Conservation (phyloP, 2,888 invertebrate genomes). For the Flexamia atlantica region DNA sequence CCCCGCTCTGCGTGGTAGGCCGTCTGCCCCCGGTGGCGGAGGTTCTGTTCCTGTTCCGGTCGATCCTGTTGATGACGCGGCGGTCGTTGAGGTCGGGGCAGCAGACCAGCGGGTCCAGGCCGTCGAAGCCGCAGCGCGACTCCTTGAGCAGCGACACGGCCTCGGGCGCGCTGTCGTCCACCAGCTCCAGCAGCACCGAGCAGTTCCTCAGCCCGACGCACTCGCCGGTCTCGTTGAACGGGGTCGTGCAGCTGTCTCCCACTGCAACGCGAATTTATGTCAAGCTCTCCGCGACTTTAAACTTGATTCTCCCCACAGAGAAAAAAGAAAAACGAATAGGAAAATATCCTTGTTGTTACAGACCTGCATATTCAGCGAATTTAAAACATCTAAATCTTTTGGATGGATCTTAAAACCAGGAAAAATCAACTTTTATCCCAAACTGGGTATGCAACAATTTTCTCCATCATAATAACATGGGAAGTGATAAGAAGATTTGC, state of each 20-base stretch:
- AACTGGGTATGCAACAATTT: too few relatives aligned
- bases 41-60: constrained; percentile 1
- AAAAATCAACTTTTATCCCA: too few relatives aligned
- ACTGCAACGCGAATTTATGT: too few relatives aligned
- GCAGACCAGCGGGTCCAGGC: constrained; percentile 77
- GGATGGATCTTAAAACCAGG: too few relatives aligned
- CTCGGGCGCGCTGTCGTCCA: constrained; percentile 74
- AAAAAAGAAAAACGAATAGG: too few relatives aligned
- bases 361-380: too few relatives aligned
- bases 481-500: too few relatives aligned
- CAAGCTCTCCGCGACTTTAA: too few relatives aligned
- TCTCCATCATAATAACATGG: too few relatives aligned
- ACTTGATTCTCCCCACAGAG: too few relatives aligned
- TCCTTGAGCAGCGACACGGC: constrained; percentile 79
- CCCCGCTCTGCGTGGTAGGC: not conserved
- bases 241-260: constrained; percentile 75
- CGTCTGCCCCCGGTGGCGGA: not conserved
- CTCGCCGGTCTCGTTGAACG: constrained; percentile 75
- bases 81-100: constrained; percentile 74
- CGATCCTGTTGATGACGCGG: not conserved
- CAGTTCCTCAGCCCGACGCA: constrained; percentile 79
- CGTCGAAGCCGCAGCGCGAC: constrained; percentile 85
- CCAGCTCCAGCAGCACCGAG: constrained; percentile 75
- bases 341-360: too few relatives aligned
- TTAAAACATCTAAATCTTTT: too few relatives aligned